Evolutionary conservation across 2,797 vertebrate species (phyloP), one percentile per base, ranked within the genome.

Genomic region (Lindbergichthys nudifrons): DNA sequence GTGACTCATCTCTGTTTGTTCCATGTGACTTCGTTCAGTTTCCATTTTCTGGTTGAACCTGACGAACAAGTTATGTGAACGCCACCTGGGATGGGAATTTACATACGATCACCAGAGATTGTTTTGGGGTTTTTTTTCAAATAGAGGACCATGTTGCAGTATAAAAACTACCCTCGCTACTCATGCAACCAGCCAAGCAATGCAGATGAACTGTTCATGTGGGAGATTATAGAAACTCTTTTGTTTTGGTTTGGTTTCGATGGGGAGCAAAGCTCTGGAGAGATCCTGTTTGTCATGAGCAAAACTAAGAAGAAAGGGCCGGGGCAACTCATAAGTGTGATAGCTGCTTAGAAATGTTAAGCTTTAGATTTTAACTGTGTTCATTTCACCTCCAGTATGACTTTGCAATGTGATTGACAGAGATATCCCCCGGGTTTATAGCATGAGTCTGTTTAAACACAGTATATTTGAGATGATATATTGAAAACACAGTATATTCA

Each of bases 21-120:
- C 46, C 54, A 65, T 64, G 67, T 79, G 82, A 81, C 67, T 75
- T 48, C 67, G 43, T 42, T 39, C 53, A 63, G 39, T 51, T 39
- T 65, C 59, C 5, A 5, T 36, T 43, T 36, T n/a, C 41, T 77
- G 70, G 51, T 57, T 65, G 36, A 80, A 68, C 10, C 59, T 39
- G 36, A 78, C 21, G 68, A 63, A 75, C 53, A 52, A 60, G 14
- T 47, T 59, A 42, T 43, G 19, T 6, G 14, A 76, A 71, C 11
- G 12, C 26, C 54, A 72, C 23, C 41, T 3, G 3, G 42, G 57
- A 82, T 47, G 64, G 68, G 80, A 53, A 67, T 36, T 46, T 46
- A 1, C 32, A 10, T 13, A 71, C 81, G 58, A 70, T 53, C 58
- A 46, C 42, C 52, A 52, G 47, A 75, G 26, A 66, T 69, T 64